Evolutionary conservation across 2,797 vertebrate genomes (phyloP).

Genomic region (Cryptoprocta ferox): DNA sequence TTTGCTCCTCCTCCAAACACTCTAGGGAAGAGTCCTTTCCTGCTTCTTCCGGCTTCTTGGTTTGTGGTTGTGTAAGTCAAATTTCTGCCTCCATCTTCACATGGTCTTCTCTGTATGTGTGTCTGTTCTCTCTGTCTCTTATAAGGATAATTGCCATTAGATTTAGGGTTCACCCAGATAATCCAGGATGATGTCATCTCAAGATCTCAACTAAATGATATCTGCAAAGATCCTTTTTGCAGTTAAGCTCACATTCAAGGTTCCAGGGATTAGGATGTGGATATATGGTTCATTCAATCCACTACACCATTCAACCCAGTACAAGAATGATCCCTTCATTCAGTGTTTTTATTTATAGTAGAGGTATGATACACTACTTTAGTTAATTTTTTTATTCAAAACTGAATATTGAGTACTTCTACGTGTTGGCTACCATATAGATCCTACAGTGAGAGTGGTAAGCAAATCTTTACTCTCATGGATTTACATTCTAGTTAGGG

Average conservation of each 20-base stretch:
- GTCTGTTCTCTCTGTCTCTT: background rate
- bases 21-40: background rate
- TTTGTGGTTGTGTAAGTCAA: background rate
- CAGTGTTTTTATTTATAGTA: background rate
- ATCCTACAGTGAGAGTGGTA: background rate
- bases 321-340: background rate
- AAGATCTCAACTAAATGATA: background rate
- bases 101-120: background rate
- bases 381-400: background rate
- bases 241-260: background rate
- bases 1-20: background rate
- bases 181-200: background rate
- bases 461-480: background rate
- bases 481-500: background rate
- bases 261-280: background rate
- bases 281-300: background rate
- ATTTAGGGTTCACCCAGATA: background rate
- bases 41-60: background rate
- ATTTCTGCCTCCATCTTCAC: background rate
- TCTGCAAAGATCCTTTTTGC: background rate
- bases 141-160: background rate
- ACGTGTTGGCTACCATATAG: background rate
- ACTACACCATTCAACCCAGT: background rate
- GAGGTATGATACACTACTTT: background rate
- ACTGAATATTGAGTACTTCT: background rate